These are phyloP conservation scores for Oophaga sylvatica DNA, from an alignment of 2,797 vertebrate genomes.

Conservation along the genomic window DNA sequence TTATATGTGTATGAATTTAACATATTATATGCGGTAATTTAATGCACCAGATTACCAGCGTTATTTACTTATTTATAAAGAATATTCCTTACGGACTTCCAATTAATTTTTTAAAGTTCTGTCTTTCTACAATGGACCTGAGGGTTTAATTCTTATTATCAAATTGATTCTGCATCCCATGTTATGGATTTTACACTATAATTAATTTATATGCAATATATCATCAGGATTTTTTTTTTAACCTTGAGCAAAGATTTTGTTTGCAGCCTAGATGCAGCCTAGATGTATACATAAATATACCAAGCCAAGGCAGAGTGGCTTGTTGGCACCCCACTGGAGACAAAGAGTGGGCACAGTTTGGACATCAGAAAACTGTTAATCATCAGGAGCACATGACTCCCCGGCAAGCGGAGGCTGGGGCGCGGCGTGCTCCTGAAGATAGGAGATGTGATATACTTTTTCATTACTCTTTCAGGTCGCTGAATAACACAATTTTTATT, in stretches of 20 bases:
- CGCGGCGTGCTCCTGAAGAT: too few species aligned
- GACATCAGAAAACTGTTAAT: too few species aligned
- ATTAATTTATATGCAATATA: not conserved
- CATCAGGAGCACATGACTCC: too few species aligned
- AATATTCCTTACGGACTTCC: conserved; percentile 30
- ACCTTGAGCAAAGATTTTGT: not conserved
- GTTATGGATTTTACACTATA: not conserved
- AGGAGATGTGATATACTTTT: too few species aligned
- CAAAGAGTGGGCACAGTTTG: too few species aligned
- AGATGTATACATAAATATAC: not conserved
- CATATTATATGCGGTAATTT: conserved; percentile 32
- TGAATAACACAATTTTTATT: too few species aligned
- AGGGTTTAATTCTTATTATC: not conserved
- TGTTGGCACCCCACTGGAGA: not conserved
- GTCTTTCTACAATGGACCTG: not conserved
- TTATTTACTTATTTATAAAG: conserved; percentile 38
- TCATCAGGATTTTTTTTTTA: not conserved
- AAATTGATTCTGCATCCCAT: not conserved
- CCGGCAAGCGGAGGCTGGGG: too few species aligned
- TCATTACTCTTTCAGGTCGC: too few species aligned
- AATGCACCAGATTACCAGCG: conserved; percentile 22
- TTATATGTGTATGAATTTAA: conserved; percentile 28
- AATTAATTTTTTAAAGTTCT: conserved; percentile 29
- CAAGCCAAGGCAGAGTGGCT: not conserved
- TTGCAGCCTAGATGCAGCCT: not conserved